Conservation (phyloP, 2,113 vertebrate genomes). For the Python bivittatus region DNA sequence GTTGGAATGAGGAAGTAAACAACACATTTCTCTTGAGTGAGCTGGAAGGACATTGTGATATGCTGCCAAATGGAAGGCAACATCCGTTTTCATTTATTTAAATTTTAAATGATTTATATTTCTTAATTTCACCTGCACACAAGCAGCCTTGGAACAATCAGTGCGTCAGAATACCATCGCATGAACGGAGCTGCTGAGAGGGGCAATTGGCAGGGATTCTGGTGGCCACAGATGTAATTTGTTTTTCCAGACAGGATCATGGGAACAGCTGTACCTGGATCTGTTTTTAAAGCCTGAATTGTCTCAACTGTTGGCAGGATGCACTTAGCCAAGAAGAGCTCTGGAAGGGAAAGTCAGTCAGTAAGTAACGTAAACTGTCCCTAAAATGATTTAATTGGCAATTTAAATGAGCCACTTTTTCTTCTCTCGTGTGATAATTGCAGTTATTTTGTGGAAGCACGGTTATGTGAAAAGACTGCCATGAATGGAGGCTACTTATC, state of each 20-base stretch:
- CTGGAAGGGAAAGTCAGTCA: not conserved
- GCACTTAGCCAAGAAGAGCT: not conserved
- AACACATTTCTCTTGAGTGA: constrained; percentile 24
- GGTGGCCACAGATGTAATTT: not conserved
- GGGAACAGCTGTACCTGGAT: not conserved
- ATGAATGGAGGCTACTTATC: not conserved
- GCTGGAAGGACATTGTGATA: not conserved
- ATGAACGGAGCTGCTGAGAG: not conserved
- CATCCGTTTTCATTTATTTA: not conserved
- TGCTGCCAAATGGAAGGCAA: not conserved
- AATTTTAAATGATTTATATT: not conserved
- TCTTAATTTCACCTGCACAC: not conserved
- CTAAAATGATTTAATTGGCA: not conserved
- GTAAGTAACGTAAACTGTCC: not conserved
- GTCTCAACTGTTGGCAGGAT: not conserved
- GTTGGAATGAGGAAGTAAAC: not conserved
- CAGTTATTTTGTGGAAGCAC: not conserved
- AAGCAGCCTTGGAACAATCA: not conserved
- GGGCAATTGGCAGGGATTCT: not conserved
- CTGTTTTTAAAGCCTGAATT: not conserved
- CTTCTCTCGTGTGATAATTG: not conserved
- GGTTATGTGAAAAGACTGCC: not conserved
- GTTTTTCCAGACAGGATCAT: not conserved
- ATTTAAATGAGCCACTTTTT: not conserved
- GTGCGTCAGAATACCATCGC: not conserved